A percentile compares a stretch with the other conserved stretches of the same genome.
phyloP scores from a whole-genome alignment of 2,888 invertebrate genomes.

The Pristionchus mayeri region DNA sequence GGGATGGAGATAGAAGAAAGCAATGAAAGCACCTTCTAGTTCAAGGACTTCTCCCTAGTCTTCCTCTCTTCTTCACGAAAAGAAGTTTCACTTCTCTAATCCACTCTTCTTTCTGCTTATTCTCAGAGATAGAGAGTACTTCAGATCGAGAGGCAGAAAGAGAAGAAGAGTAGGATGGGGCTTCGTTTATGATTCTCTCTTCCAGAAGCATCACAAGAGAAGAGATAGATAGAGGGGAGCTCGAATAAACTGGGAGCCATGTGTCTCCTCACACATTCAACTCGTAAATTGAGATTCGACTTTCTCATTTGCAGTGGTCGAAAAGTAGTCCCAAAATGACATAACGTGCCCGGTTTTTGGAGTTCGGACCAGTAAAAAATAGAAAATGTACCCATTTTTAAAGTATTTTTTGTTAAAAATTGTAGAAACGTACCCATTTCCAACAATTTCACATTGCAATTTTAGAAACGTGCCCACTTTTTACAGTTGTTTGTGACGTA shows the following conservation, averaged over 20 bases:
- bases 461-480: too few species aligned
- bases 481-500: too few species aligned
- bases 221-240: conserved; percentile 9
- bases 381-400: too few species aligned
- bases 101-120: conserved; percentile 21
- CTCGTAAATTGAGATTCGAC: background rate
- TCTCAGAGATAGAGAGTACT: conserved; percentile 7
- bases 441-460: too few species aligned
- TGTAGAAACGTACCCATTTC: too few species aligned
- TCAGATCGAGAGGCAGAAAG: background rate
- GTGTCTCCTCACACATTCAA: background rate
- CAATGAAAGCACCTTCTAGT: background rate
- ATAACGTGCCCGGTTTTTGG: too few species aligned
- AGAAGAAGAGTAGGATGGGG: background rate
- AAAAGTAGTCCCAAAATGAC: too few species aligned
- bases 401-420: too few species aligned
- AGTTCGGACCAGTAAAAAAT: too few species aligned
- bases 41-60: background rate
- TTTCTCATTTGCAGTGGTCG: background rate
- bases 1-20: background rate
- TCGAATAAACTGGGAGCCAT: background rate
- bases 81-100: conserved; percentile 27
- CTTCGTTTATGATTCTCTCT: conserved; percentile 26
- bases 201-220: background rate
- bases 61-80: background rate